These are phyloP conservation scores for Clarias laeviceps DNA, from an alignment of 2,797 vertebrate species.

Conservation along the genomic window DNA sequence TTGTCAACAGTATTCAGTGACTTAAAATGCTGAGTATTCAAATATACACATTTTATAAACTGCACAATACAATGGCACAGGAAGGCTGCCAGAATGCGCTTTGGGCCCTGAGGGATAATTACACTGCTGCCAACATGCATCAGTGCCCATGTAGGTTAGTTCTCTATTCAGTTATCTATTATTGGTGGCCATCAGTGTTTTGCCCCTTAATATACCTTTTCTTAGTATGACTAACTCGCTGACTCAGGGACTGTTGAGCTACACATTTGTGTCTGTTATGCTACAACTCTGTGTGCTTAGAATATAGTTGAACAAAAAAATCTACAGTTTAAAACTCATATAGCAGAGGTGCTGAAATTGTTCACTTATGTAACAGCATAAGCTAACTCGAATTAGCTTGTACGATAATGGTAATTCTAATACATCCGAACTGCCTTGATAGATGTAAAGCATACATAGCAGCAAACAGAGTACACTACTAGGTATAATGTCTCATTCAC, in stretches of 20 bases:
- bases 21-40: slow-evolving; percentile 38
- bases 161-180: slow-evolving; percentile 43
- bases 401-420: neutral
- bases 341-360: neutral
- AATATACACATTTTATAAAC: neutral
- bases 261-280: neutral
- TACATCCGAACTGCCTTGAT: neutral
- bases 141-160: slow-evolving; percentile 75
- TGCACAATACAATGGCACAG: slow-evolving; percentile 40
- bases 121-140: slow-evolving; percentile 62
- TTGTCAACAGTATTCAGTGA: neutral
- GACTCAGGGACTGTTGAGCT: neutral
- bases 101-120: slow-evolving; percentile 63
- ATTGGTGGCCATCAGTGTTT: slow-evolving; percentile 34
- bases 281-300: neutral
- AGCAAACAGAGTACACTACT: neutral
- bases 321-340: neutral
- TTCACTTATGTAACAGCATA: neutral
- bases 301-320: neutral
- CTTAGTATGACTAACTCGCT: neutral
- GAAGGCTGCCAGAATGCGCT: slow-evolving; percentile 52
- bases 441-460: neutral
- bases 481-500: neutral
- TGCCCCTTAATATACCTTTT: slow-evolving; percentile 26
- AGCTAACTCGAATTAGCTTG: neutral